These are phyloP conservation scores for Cyanoramphus novaezelandiae DNA, from an alignment of 2,113 vertebrate species.

Conservation along the genomic window DNA sequence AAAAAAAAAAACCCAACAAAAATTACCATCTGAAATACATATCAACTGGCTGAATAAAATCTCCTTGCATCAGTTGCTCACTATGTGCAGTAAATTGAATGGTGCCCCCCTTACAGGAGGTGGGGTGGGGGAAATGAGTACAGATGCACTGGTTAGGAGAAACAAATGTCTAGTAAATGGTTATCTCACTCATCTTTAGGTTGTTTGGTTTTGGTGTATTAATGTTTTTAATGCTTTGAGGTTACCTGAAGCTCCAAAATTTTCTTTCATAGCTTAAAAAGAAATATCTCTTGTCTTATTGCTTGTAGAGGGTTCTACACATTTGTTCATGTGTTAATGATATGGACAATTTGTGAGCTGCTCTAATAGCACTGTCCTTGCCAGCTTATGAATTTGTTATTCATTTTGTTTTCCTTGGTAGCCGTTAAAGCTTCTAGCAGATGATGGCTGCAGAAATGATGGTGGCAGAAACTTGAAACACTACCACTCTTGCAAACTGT, in stretches of 20 bases:
- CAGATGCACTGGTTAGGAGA: not conserved
- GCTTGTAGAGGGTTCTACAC: not conserved
- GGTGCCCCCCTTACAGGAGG: not conserved
- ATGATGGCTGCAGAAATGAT: not conserved
- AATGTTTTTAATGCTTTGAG: not conserved
- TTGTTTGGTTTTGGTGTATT: not conserved
- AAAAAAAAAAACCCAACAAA: not conserved
- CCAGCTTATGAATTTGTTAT: not conserved
- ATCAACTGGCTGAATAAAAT: not conserved
- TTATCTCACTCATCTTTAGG: not conserved
- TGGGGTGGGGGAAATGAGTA: not conserved
- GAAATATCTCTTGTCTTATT: not conserved
- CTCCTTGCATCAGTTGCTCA: not conserved
- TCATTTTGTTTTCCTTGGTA: not conserved
- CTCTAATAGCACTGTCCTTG: rapidly evolving
- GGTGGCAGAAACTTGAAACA: not conserved
- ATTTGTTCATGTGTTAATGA: rapidly evolving
- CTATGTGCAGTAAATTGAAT: not conserved
- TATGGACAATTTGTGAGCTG: not conserved
- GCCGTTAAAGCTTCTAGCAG: not conserved
- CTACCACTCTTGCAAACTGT: not conserved
- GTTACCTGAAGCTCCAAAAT: not conserved
- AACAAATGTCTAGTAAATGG: not conserved
- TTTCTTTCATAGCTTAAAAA: not conserved
- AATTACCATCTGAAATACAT: not conserved